Evolutionary conservation across 2,113 vertebrate species (phyloP).

Genomic region (Melanocharis versteri): DNA sequence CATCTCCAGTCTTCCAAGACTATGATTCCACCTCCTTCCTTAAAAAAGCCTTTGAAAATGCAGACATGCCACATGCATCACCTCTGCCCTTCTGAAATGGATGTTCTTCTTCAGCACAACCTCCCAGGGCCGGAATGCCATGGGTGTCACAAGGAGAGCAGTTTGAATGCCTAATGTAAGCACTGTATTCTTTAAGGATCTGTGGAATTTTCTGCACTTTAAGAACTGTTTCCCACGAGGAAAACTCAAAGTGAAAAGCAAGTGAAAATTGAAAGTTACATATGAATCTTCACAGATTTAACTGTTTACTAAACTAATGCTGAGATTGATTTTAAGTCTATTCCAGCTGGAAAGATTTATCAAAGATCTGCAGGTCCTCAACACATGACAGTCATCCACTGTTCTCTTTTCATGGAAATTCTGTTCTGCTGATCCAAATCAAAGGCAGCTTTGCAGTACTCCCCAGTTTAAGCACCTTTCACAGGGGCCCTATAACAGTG

Average conservation of each 20-base stretch:
- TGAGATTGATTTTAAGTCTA: not conserved
- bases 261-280: not conserved
- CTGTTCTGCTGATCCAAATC: not conserved
- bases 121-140: not conserved
- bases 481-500: not conserved
- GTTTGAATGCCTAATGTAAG: not conserved
- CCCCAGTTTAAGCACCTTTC: not conserved
- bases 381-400: not conserved
- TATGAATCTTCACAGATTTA: not conserved
- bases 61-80: not conserved
- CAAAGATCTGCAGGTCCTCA: not conserved
- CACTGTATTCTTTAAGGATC: not conserved
- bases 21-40: not conserved
- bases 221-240: not conserved
- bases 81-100: not conserved
- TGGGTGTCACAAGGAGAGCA: not conserved
- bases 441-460: not conserved
- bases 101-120: not conserved
- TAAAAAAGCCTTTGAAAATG: not conserved
- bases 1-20: not conserved
- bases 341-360: not conserved
- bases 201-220: not conserved
- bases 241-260: constrained; percentile 3
- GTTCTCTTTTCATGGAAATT: not conserved
- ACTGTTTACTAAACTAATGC: not conserved